Evolutionary conservation across 2,797 vertebrate species (phyloP).

Genomic region (Jordanella pulchra): DNA sequence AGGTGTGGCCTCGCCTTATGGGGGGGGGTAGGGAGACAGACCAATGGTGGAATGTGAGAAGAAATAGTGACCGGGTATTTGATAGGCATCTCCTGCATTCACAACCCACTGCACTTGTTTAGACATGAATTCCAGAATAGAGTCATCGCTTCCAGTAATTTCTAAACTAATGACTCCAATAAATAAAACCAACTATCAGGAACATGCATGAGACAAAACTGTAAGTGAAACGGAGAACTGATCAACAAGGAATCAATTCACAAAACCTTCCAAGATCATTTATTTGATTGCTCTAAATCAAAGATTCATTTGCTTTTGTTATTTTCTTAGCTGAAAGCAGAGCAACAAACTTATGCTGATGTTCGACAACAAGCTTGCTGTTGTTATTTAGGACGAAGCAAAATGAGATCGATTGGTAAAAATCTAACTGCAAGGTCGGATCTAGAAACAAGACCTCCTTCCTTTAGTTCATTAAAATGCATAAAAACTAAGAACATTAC

Average conservation of each 20-base stretch:
- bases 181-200: background rate
- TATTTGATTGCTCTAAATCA: background rate
- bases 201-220: background rate
- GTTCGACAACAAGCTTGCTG: background rate
- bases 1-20: constrained; percentile 76
- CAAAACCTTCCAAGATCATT: background rate
- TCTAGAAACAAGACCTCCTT: background rate
- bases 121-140: constrained; percentile 34
- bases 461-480: too few species aligned
- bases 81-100: constrained; percentile 39
- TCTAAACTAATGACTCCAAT: background rate
- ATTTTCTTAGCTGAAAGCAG: background rate
- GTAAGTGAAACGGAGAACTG: background rate
- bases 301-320: too few species aligned
- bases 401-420: background rate
- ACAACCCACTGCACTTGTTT: constrained; percentile 29
- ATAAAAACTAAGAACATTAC: too few species aligned
- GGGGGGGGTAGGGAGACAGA: constrained; percentile 47
- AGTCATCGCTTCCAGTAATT: constrained; percentile 9
- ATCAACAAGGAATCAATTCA: background rate
- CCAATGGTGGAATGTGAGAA: constrained; percentile 58
- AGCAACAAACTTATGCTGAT: background rate
- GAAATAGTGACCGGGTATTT: constrained; percentile 40
- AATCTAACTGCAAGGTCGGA: background rate
- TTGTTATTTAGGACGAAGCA: background rate